Conservation (phyloP, 2,113 vertebrate species). For the Hirundichthys speculiger region DNA sequence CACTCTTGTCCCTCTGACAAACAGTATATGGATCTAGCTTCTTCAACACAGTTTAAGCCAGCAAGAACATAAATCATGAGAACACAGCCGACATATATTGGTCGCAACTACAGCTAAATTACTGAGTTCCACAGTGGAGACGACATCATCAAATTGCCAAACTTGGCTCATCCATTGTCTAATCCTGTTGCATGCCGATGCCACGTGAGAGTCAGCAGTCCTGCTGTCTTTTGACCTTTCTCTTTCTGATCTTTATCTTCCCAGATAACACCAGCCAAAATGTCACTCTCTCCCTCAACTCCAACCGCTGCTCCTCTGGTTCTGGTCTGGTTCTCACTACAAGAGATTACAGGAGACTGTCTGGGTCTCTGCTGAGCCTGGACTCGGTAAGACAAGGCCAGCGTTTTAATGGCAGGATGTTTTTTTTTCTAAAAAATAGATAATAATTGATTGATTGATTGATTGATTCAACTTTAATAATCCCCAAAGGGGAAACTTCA, state of each 20-base stretch:
- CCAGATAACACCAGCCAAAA: constrained; percentile 87
- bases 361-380: constrained; percentile 90
- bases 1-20: no score
- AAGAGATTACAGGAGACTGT: constrained; percentile 87
- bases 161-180: not conserved
- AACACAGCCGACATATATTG: not conserved
- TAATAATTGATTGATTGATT: no score
- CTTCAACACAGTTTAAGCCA: no score
- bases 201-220: no score
- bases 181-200: not conserved
- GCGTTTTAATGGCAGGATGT: not conserved
- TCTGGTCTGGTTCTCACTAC: constrained; percentile 79
- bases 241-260: constrained; percentile 15
- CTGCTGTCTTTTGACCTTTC: not conserved
- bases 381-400: constrained; percentile 83
- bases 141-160: not conserved
- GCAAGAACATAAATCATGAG: not conserved
- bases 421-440: no score
- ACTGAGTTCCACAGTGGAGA: not conserved
- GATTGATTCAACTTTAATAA: no score
- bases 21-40: no score
- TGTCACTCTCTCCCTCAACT: constrained; percentile 87
- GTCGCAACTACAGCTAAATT: not conserved
- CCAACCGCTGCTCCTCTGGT: constrained; percentile 81
- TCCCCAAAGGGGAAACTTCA: no score